phyloP scores from a whole-genome alignment of 2,797 vertebrate species.

The Euthynnus affinis region DNA sequence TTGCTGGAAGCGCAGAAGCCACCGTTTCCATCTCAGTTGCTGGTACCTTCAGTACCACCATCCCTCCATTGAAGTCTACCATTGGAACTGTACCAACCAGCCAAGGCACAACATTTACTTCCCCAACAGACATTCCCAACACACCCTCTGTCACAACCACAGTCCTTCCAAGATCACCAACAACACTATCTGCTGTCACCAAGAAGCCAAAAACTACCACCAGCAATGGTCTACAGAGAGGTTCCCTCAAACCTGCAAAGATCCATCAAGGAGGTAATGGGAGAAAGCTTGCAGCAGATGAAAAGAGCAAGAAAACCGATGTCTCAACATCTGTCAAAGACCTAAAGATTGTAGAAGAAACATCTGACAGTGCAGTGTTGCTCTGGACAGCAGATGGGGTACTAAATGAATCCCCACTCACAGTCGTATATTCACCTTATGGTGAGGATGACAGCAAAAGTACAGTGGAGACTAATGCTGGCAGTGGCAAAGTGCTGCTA shows the following conservation, averaged over 20 bases:
- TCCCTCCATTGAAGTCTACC: slow-evolving; percentile 63
- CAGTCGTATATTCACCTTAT: slow-evolving; percentile 92
- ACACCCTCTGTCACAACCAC: slow-evolving; percentile 31
- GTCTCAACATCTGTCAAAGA: slow-evolving; percentile 81
- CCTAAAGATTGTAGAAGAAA: slow-evolving; percentile 89
- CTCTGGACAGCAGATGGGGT: slow-evolving; percentile 88
- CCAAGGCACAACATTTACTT: slow-evolving; percentile 65
- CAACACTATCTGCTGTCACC: slow-evolving; percentile 13
- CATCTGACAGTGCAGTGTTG: slow-evolving; percentile 89
- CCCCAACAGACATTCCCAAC: slow-evolving; percentile 36
- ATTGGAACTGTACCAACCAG: slow-evolving; percentile 40
- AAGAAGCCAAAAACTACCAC: slow-evolving; percentile 51
- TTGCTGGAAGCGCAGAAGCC: slow-evolving; percentile 91
- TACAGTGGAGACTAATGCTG: slow-evolving; percentile 86
- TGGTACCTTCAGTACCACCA: slow-evolving; percentile 83
- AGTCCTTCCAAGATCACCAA: slow-evolving; percentile 30
- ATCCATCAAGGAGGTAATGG: slow-evolving; percentile 60
- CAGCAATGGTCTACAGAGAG: slow-evolving; percentile 56
- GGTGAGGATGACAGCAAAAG: slow-evolving; percentile 89
- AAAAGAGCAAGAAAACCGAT: slow-evolving; percentile 77
- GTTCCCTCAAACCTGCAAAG: slow-evolving; percentile 62
- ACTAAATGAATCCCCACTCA: slow-evolving; percentile 81
- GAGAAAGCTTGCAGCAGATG: slow-evolving; percentile 79
- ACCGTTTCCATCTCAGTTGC: slow-evolving; percentile 90
- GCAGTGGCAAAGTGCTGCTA: slow-evolving; percentile 90